Evolutionary conservation across 2,797 vertebrate genomes (phyloP).

Genomic region (Anas bernieri): DNA sequence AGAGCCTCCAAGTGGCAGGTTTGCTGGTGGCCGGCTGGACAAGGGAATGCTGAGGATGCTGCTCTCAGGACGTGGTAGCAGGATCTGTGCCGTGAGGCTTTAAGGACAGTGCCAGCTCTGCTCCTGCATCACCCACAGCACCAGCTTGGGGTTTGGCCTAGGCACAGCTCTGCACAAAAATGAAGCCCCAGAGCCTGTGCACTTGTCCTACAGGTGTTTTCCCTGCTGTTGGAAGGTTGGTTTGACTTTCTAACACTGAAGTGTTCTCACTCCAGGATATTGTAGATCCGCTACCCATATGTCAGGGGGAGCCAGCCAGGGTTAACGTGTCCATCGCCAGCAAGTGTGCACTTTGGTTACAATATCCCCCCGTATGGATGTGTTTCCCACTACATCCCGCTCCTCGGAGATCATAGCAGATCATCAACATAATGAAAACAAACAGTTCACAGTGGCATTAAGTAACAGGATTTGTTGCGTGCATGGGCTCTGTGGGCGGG

Average conservation of each 20-base stretch:
- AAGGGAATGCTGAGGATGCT: background rate
- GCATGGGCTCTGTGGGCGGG: background rate
- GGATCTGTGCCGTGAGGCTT: fast-evolving
- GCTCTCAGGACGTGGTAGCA: background rate
- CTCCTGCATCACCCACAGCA: background rate
- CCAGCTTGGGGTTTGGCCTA: background rate
- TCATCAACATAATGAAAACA: background rate
- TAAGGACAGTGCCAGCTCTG: background rate
- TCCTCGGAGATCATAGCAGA: background rate
- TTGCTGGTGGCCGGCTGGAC: background rate
- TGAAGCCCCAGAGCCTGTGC: background rate
- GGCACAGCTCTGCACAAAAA: background rate
- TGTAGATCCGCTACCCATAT: fast-evolving
- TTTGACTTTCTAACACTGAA: background rate
- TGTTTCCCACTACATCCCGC: background rate
- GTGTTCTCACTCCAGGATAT: background rate
- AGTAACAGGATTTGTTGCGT: background rate
- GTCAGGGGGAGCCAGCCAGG: fast-evolving
- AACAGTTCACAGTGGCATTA: fast-evolving
- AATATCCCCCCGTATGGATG: background rate
- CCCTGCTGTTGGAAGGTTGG: background rate
- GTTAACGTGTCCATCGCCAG: background rate
- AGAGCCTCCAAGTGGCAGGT: background rate
- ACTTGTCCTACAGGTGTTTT: background rate
- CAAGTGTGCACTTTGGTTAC: fast-evolving